These are phyloP conservation scores for Graptemys geographica DNA, from an alignment of 2,797 vertebrate genomes.

Conservation along the genomic window DNA sequence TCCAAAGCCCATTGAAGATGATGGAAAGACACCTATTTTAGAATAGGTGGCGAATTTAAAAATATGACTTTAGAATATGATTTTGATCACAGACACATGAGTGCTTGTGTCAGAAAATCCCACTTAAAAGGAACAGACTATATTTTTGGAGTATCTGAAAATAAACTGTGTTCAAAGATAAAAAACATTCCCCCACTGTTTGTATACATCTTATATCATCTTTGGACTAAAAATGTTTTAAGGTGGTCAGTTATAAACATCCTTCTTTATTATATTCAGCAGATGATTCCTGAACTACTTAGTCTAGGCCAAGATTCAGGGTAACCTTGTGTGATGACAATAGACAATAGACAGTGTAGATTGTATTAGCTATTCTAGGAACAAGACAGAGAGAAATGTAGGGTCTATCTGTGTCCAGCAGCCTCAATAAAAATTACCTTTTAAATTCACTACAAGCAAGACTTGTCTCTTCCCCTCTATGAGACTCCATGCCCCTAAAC, in stretches of 20 bases:
- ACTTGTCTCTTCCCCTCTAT: not conserved
- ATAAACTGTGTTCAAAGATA: not conserved
- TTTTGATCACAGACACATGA: not conserved
- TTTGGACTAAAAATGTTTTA: not conserved
- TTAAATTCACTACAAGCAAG: not conserved
- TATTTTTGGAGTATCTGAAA: not conserved
- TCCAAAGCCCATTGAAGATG: not conserved
- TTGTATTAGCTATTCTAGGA: not conserved
- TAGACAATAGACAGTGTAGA: accelerated
- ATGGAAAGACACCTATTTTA: not conserved
- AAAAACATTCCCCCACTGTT: not conserved
- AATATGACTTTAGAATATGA: not conserved
- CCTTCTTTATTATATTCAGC: not conserved
- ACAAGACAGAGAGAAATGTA: not conserved
- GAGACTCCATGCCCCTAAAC: not conserved
- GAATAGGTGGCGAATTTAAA: not conserved
- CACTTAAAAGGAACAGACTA: not conserved
- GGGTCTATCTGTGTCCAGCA: not conserved
- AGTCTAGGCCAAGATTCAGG: not conserved
- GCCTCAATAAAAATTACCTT: not conserved
- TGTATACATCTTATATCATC: not conserved
- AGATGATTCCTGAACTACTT: not conserved
- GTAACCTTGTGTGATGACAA: not conserved
- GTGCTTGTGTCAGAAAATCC: not conserved
- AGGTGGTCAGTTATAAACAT: not conserved